Evolutionary conservation across 2,888 invertebrate genomes (phyloP), one percentile per base, ranked within the genome.

Genomic region (Amblyjoppa fuscipennis): DNA sequence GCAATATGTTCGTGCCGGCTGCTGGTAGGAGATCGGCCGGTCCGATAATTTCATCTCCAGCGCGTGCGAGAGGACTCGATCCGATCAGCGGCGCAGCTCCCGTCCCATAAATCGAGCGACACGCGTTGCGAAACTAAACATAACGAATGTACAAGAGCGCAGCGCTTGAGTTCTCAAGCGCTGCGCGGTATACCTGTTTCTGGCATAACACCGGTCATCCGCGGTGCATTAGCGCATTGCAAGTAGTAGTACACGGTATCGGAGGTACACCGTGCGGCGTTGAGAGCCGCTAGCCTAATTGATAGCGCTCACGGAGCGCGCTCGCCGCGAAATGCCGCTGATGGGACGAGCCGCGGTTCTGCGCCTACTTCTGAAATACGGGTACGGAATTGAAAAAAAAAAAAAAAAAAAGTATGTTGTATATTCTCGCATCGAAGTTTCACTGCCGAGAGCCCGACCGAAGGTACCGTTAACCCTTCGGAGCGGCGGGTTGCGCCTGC

Each of bases 31-130:
- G 82, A 75, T 85, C 87, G 84, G 78, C 68, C 86, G 59, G 80
- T 76, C 20, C 71, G 86, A 88, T 87, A 85, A 88, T 59, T 87
- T 83, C 86, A 85, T 87, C 84, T 86, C 76, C 73, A 45, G 59
- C 59, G 59, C 28, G 56, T 79, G 79, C 69, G 83, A 68, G 82
- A 82, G 85, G 77, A 84, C 78, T 84, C 79, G 84, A 86, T 86
- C 71, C 66, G 56, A 56, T 64, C 31, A 28, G 66, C 81, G 75
- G 61, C 66, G 69, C 74, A 68, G 61, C 56, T 38, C 64, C 45
- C 34, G 56, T 38, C 45, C 84, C 85, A 88, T 88, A 88, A 88
- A 88, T 88, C 86, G 84, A 80, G 83, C 64, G 82, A 82, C 85
- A 77, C 85, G 85, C 85, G 82, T 87, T 82, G 84, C 81, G 82